Base-by-base conservation (phyloP, 2,113 vertebrate species). In the Petromus typicus region DNA sequence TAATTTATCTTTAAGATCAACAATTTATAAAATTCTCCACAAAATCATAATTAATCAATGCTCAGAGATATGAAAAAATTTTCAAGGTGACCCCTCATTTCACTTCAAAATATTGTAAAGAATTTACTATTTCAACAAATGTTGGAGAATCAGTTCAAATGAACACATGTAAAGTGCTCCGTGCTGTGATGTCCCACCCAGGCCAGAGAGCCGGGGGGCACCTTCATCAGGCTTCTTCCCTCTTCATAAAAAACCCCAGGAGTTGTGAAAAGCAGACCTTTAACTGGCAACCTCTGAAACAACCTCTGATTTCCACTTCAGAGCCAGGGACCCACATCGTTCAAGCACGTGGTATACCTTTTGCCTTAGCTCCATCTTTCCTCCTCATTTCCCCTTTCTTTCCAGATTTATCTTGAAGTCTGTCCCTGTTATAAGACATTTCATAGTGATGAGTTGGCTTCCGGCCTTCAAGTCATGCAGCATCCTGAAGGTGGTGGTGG, bases 1-100 rank as follows among this genome's bases (percentile, higher is more conserved):
- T 45, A 75, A 59, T 92, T 96, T 30, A 73, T 61, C 40, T 87
- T 32, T 63, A 90, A 95, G 51, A 32, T 45, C 57, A 81, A 34
- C 48, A 84, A 22, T 69, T 86, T 3, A n/a, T 82, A 80, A 75
- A 54, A 12, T 78, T 45, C 3, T 67, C 78, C 71, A 37, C 63
- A 54, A 51, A 71, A 79, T 51, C 48, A 51, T 51, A 78, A 40
- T 45, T 73, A 64, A 48, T 69, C 75, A 76, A 34, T 94, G 79
- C 22, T 69, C 64, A 90, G 80, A 6, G 61, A 7, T 48, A 43
- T 61, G 17, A 69, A 61, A 73, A 80, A n/a, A 78, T 64, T 64
- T 90, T 67, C 25, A 64, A 66, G 61, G 57, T 73, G 45, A 66
- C 20, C 18, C 48, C 51, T 27, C 27, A 57, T 76, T 32, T 86